Evolutionary conservation across 2,113 vertebrate species (phyloP).

Genomic region (Cyprinodon variegatus): DNA sequence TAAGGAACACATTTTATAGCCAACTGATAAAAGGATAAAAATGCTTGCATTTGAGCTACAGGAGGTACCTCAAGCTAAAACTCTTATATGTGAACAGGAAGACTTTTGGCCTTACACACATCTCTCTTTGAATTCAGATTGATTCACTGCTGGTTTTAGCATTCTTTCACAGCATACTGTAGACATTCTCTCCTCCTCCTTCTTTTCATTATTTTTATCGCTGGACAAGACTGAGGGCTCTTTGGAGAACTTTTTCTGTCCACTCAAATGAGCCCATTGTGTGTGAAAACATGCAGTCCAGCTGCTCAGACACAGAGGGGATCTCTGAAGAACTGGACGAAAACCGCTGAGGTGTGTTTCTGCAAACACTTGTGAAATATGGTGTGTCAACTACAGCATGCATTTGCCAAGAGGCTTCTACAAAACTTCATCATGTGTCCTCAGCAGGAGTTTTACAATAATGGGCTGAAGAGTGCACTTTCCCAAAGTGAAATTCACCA

Average conservation of each 20-base stretch:
- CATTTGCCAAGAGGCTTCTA: constrained; percentile 42
- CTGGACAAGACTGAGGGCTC: constrained; percentile 47
- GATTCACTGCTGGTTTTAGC: constrained; percentile 41
- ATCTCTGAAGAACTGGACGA: constrained; percentile 36
- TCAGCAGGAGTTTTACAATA: constrained; percentile 30
- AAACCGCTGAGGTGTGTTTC: constrained; percentile 47
- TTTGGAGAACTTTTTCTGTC: constrained; percentile 54
- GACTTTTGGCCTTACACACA: constrained; percentile 25
- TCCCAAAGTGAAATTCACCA: constrained; percentile 36
- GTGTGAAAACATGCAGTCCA: constrained; percentile 49
- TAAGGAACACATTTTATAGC: neutral
- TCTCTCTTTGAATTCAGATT: constrained; percentile 56
- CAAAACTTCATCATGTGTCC: constrained; percentile 3
- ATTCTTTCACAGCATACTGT: constrained; percentile 61
- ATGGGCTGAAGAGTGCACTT: constrained; percentile 26
- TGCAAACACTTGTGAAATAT: constrained; percentile 64
- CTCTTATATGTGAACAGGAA: constrained; percentile 29
- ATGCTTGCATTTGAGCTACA: neutral
- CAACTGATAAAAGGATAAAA: neutral
- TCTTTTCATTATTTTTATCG: constrained; percentile 60
- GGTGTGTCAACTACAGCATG: constrained; percentile 58
- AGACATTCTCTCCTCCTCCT: constrained; percentile 52
- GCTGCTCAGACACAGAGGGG: constrained; percentile 35
- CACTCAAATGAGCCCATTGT: constrained; percentile 72
- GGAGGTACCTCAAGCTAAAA: constrained; percentile 18